Evolutionary conservation across 1,140 invertebrate genomes (phyloP).

Genomic region (Reticulitermes speratus): DNA sequence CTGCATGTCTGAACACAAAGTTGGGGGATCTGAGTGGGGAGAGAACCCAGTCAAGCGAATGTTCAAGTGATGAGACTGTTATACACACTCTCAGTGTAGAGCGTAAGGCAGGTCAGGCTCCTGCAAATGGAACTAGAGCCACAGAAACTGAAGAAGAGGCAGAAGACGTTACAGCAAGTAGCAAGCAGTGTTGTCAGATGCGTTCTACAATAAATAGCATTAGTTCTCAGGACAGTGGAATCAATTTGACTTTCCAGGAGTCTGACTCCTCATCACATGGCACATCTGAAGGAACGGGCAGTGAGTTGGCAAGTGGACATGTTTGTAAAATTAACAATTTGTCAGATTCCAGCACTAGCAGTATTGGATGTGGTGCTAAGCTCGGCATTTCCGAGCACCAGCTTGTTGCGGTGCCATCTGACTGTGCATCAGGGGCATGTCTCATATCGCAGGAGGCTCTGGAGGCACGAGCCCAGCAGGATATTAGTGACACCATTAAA

Average conservation of each 20-base stretch:
- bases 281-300: not conserved
- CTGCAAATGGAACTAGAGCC: conserved; percentile 44
- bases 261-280: conserved; percentile 28
- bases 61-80: conserved; percentile 51
- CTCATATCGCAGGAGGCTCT: not conserved
- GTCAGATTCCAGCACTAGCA: conserved; percentile 17
- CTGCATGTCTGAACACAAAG: not conserved
- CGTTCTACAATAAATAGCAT: conserved; percentile 57
- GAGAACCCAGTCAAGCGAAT: conserved; percentile 50
- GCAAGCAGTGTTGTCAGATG: conserved; percentile 6
- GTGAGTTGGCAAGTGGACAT: not conserved
- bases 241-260: conserved; percentile 70
- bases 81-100: conserved; percentile 46
- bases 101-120: conserved; percentile 31
- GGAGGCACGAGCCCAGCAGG: not conserved
- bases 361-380: not conserved
- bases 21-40: conserved; percentile 23
- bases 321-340: conserved; percentile 19
- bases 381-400: not conserved
- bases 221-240: conserved; percentile 74
- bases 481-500: too few relatives aligned
- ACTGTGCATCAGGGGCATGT: not conserved
- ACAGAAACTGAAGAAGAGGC: conserved; percentile 45
- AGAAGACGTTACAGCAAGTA: not conserved
- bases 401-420: not conserved